Conservation (phyloP, 2,797 vertebrate genomes). For the Choloepus didactylus region DNA sequence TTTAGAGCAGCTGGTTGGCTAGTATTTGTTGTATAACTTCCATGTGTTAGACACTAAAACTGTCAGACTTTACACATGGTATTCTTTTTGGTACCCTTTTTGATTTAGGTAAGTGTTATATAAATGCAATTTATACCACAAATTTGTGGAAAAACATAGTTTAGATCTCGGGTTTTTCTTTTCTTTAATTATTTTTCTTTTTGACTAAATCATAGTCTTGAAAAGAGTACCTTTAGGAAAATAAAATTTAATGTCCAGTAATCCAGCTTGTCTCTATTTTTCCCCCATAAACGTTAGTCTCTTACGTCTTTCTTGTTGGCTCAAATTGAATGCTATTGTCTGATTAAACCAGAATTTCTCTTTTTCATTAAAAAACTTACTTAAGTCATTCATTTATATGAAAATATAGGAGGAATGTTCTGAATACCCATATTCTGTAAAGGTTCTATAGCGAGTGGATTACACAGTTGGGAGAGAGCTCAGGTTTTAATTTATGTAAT, state of each 20-base stretch:
- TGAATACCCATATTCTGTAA: slow-evolving; percentile 9
- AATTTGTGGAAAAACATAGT: background rate
- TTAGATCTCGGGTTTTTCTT: background rate
- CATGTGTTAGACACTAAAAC: background rate
- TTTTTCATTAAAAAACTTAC: background rate
- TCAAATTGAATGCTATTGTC: background rate
- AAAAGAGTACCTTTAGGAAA: background rate
- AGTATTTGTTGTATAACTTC: slow-evolving; percentile 22
- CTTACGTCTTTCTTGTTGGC: background rate
- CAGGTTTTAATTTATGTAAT: background rate
- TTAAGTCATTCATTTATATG: background rate
- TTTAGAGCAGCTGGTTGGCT: background rate
- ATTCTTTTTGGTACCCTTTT: slow-evolving; percentile 10
- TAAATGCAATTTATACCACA: background rate
- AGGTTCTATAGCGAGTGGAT: background rate
- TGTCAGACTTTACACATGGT: background rate
- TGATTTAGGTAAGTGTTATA: background rate
- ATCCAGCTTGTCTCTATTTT: background rate
- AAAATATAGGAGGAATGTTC: background rate
- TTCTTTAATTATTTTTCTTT: background rate
- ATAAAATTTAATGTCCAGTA: background rate
- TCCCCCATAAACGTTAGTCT: background rate
- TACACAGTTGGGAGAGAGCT: background rate
- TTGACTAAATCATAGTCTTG: background rate
- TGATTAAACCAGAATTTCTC: slow-evolving; percentile 22